Evolutionary conservation across 1,140 invertebrate species (phyloP).

Genomic region (Zaprionus camerounensis): DNA sequence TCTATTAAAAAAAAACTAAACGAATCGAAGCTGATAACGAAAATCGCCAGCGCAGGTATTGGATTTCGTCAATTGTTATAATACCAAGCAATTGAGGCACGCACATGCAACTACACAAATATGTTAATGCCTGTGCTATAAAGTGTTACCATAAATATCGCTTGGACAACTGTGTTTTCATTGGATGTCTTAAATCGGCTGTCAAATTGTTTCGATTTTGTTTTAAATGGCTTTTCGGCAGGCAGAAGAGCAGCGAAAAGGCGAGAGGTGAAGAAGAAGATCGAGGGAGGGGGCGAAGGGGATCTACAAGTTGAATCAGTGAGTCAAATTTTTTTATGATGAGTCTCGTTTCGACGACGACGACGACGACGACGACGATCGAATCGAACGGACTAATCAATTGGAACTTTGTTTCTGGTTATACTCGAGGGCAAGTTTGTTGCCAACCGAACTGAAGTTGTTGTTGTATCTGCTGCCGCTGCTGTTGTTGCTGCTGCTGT

Average conservation of each 20-base stretch:
- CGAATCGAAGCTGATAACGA: neutral
- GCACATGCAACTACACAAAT: neutral
- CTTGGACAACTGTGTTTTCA: neutral
- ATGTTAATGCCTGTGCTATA: slow-evolving; percentile 3
- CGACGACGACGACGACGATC: slow-evolving; percentile 12
- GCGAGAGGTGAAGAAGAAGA: neutral
- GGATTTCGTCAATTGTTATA: slow-evolving; percentile 5
- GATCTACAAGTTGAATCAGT: slow-evolving; percentile 21
- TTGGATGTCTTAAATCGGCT: neutral
- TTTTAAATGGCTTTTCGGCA: slow-evolving; percentile 14
- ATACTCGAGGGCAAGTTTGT: slow-evolving; percentile 44
- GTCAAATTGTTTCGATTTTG: slow-evolving; percentile 32
- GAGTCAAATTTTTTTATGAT: slow-evolving; percentile 52
- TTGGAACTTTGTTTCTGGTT: slow-evolving; percentile 45
- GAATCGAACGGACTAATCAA: slow-evolving; percentile 39
- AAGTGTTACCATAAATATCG: neutral
- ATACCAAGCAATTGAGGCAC: neutral
- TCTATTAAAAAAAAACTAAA: neutral
- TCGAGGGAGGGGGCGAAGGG: neutral
- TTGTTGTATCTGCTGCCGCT: neutral
- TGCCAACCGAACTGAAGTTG: slow-evolving; percentile 32
- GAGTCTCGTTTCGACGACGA: slow-evolving; percentile 28
- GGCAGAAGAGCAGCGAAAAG: neutral
- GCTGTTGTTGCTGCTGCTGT: neutral
- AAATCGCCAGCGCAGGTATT: neutral